Conservation (phyloP, 2,888 invertebrate genomes). For the Monoplex corrugatus region DNA sequence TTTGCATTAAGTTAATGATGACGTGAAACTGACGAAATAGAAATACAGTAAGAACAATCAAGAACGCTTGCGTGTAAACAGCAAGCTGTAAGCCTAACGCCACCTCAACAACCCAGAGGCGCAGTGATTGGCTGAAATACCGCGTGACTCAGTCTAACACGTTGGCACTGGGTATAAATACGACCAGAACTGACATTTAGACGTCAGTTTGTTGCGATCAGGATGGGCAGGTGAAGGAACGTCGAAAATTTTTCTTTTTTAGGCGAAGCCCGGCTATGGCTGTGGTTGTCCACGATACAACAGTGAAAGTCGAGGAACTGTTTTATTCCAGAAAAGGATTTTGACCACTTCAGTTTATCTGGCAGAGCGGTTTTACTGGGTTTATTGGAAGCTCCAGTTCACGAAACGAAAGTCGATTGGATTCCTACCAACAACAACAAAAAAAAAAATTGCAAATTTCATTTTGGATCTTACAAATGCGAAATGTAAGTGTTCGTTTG, state of each 20-base stretch:
- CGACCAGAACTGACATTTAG: not conserved
- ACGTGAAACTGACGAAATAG: no score
- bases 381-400: not conserved
- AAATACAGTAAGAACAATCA: no score
- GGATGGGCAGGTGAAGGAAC: constrained; percentile 43
- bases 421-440: not conserved
- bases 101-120: constrained; percentile 36
- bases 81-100: not conserved
- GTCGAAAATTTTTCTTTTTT: constrained; percentile 24
- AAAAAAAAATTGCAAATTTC: constrained; percentile 23
- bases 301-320: constrained; percentile 41
- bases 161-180: no score
- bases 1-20: no score
- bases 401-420: not conserved
- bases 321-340: constrained; percentile 20
- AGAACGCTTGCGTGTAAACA: not conserved
- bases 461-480: constrained; percentile 40
- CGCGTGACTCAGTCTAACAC: constrained; percentile 63
- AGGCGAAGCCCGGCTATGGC: constrained; percentile 53
- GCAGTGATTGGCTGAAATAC: constrained; percentile 57
- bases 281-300: constrained; percentile 44
- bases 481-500: constrained; percentile 50
- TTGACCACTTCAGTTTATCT: constrained; percentile 40
- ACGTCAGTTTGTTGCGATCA: constrained; percentile 51
- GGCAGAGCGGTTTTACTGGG: constrained; percentile 12